Base-by-base conservation (phyloP, 1,140 invertebrate species). In the Cepaea nemoralis region DNA sequence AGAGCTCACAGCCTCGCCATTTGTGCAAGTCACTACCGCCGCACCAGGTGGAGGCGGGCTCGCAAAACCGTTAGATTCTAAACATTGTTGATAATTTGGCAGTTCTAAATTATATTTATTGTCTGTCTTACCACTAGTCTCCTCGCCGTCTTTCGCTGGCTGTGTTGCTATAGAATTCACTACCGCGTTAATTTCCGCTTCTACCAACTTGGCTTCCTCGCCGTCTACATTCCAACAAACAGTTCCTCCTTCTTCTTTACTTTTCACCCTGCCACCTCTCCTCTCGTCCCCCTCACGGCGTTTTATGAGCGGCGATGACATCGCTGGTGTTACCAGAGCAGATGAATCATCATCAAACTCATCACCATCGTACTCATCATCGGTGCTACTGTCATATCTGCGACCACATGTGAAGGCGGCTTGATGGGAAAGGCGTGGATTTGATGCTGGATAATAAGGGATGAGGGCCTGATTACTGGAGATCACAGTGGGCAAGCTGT, bases 1-100 rank as follows among this genome's bases (percentile, higher is more conserved):
- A 63, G 59, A 31, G n/a, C 59, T 31, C n/a, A 31, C n/a, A 31
- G 22, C 27, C 16, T 63, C 59, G n/a, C 27, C 5, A 3, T n/a
- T 3, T 5, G 59, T 5, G 27, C 27, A 6, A 19, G 19, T 6
- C 37, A 39, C 37, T 95, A 92, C 95, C 95, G 92, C 94, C 94
- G 91, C 94, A 94, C 91, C 94, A 94, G 82, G 79, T 69, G 76
- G 88, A 84, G 35, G 37, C 39, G 31, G 40, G 42, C 50, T 55
- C 31, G 50, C 55, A 87, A 88, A 90, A 87, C 87, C 91, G 66
- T 86, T 86, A 85, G 91, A 91, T 91, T 92, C 91, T 90, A 91
- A 88, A 89, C 91, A 85, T 39, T 35, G 37, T 33, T 59, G 77
- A 40, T 14, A 55, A 12, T 31, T 63, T 42, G 16, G 31, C 24